These are phyloP conservation scores for Acanthiza pusilla DNA, from an alignment of 2,797 vertebrate genomes.

Conservation along the genomic window DNA sequence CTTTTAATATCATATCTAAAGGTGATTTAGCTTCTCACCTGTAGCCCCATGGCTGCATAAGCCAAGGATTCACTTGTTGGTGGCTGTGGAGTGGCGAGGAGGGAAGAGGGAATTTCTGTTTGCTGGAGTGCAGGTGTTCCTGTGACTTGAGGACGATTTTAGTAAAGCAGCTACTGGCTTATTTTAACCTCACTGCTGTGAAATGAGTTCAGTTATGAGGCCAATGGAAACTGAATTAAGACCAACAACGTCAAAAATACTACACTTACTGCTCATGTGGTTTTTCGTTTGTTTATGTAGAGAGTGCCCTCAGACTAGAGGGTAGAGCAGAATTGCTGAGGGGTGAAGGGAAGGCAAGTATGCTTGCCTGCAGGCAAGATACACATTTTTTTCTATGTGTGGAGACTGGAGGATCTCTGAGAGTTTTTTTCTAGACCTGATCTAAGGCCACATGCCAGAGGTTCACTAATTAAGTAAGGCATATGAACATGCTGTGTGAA, in stretches of 20 bases:
- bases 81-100: background rate
- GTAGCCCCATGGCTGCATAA: background rate
- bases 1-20: background rate
- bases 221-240: background rate
- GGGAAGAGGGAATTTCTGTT: background rate
- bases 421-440: background rate
- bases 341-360: background rate
- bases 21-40: background rate
- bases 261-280: background rate
- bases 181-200: background rate
- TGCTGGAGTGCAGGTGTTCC: background rate
- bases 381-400: background rate
- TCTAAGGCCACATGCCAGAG: background rate
- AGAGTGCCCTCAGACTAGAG: background rate
- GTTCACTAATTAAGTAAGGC: background rate
- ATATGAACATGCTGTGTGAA: accelerated
- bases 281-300: background rate
- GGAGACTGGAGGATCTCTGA: background rate
- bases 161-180: background rate
- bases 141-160: background rate
- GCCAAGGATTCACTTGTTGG: background rate
- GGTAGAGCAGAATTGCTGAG: background rate
- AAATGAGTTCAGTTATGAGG: background rate
- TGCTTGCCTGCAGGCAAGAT: background rate
- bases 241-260: background rate